phyloP scores from a whole-genome alignment of 1,140 invertebrate species.

The Meloidogyne hapla region DNA sequence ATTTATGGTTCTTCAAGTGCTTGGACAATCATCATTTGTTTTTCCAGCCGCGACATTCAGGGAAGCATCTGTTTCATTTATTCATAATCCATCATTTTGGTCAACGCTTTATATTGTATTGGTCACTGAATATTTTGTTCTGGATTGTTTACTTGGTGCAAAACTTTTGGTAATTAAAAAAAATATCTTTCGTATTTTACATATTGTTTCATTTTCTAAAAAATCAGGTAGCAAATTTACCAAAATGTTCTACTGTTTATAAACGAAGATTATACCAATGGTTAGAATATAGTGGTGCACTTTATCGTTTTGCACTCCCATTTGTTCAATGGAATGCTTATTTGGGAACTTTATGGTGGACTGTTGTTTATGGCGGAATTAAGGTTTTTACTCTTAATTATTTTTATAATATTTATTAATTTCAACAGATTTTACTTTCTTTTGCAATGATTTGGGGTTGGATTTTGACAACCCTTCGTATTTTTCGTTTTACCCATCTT shows the following conservation, averaged over 20 bases:
- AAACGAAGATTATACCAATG: slow-evolving; percentile 42
- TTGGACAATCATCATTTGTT: slow-evolving; percentile 17
- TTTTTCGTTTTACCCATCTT: slow-evolving; percentile 35
- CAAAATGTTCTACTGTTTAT: neutral
- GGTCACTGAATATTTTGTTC: slow-evolving; percentile 35
- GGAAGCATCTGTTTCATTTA: slow-evolving; percentile 17
- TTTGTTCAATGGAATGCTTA: slow-evolving; percentile 37
- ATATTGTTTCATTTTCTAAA: neutral
- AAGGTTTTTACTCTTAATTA: slow-evolving; percentile 21
- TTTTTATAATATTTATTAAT: neutral
- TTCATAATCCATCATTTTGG: slow-evolving; percentile 32
- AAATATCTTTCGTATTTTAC: neutral
- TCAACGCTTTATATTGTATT: slow-evolving; percentile 29
- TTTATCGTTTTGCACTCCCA: slow-evolving; percentile 34
- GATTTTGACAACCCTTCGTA: slow-evolving; percentile 32
- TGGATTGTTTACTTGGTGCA: slow-evolving; percentile 28
- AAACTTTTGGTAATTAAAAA: slow-evolving; percentile 29
- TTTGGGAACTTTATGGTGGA: slow-evolving; percentile 23
- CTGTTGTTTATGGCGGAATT: slow-evolving; percentile 32
- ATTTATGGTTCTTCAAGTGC: slow-evolving; percentile 15
- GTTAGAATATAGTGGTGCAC: slow-evolving; percentile 34
- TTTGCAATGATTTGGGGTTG: slow-evolving; percentile 34
- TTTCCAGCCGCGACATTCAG: slow-evolving; percentile 22
- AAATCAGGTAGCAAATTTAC: neutral
- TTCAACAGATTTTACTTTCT: slow-evolving; percentile 30